These are phyloP conservation scores for Oreotrochilus melanogaster DNA, from an alignment of 2,113 vertebrate species.

Conservation along the genomic window DNA sequence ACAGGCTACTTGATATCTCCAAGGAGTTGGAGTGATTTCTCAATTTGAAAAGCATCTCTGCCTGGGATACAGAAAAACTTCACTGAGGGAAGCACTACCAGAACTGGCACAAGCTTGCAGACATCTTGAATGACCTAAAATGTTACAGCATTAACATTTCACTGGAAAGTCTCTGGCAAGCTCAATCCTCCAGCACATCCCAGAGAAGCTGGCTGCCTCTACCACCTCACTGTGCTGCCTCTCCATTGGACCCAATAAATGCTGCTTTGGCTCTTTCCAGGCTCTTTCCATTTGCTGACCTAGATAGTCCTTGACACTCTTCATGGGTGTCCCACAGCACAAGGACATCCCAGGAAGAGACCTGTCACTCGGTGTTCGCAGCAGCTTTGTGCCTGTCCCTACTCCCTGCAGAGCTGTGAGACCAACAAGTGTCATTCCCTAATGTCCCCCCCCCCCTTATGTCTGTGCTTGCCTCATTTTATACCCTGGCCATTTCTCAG, in stretches of 20 bases:
- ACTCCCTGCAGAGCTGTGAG: not conserved
- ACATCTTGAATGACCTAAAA: not conserved
- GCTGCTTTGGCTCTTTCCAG: not conserved
- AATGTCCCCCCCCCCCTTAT: fast-evolving
- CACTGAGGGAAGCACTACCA: not conserved
- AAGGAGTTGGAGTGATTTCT: not conserved
- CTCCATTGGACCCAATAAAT: not conserved
- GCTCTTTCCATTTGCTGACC: not conserved
- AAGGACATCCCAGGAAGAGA: not conserved
- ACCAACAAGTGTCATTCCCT: not conserved
- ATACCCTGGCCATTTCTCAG: not conserved
- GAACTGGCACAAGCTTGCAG: not conserved
- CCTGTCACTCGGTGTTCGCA: fast-evolving
- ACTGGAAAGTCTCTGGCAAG: not conserved
- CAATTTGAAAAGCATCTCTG: not conserved
- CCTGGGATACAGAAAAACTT: not conserved
- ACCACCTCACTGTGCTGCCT: not conserved
- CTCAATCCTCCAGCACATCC: fast-evolving
- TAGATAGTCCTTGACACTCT: not conserved
- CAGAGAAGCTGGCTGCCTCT: not conserved
- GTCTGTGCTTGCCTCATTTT: not conserved
- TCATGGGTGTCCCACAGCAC: not conserved
- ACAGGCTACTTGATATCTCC: not conserved
- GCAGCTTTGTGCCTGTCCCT: fast-evolving
- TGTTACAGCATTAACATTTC: not conserved